Percentiles rank a stretch among this genome's conserved stretches.
Conservation (phyloP, 2,888 invertebrate genomes). For the Smittia sp. region DNA sequence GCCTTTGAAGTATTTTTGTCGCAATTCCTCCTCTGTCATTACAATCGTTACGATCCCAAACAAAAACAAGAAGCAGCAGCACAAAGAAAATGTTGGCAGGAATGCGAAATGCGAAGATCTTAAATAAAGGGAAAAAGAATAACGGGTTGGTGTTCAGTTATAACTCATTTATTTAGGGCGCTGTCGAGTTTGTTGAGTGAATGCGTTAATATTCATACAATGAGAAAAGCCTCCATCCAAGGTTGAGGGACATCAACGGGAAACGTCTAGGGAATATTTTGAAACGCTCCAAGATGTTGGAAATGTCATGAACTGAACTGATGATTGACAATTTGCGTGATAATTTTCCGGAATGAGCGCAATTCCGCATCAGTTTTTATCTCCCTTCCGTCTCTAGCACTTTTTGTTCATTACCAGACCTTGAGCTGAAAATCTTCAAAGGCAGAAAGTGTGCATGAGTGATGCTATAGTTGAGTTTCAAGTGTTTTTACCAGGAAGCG, state of each 20-base stretch:
- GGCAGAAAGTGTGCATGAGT: constrained; percentile 19
- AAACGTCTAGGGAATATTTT: too few species aligned
- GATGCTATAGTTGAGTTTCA: constrained; percentile 27
- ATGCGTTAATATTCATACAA: constrained; percentile 36
- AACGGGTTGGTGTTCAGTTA: background rate
- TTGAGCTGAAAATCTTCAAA: background rate
- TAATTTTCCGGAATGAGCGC: constrained; percentile 29
- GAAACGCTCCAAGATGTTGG: too few species aligned
- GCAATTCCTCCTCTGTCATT: background rate
- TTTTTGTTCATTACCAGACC: background rate
- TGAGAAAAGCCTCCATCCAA: too few species aligned
- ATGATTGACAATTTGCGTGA: background rate
- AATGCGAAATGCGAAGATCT: background rate
- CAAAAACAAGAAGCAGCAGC: constrained; percentile 3
- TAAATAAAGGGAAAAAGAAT: background rate
- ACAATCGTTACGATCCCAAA: constrained; percentile 6
- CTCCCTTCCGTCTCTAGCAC: background rate
- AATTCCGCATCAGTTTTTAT: background rate
- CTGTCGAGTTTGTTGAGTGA: background rate
- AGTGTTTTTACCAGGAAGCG: background rate
- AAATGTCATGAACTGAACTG: too few species aligned
- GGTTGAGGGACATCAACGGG: too few species aligned
- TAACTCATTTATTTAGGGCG: constrained; percentile 9
- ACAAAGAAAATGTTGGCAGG: background rate
- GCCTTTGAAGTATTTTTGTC: constrained; percentile 13